Evolutionary conservation across 2,113 vertebrate genomes (phyloP), one percentile per base, ranked within the genome.

Genomic region (Alouatta palliata): DNA sequence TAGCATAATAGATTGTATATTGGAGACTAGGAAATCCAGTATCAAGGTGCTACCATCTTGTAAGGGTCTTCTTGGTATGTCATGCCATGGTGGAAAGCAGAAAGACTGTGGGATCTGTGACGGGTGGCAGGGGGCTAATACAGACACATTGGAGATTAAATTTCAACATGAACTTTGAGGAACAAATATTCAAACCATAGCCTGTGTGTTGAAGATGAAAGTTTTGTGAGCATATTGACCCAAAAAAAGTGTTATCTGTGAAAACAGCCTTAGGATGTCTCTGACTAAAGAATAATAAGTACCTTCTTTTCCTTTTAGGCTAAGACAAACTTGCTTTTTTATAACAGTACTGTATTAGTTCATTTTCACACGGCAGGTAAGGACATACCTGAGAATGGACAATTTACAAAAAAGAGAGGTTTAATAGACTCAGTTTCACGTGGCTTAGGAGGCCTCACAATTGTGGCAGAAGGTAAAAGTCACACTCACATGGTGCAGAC

Each of bases 381-480:
- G 30, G 27, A 64, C 27, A 64, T 3, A 64, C 27, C 0, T 0
- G 27, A 64, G 27, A 30, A 12, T 3, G 12, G 12, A 30, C 27
- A 64, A 64, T 64, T 32, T 64, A 6, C 11, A 13, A 64, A 32
- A 61, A 61, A 61, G 27, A 61, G 10, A 61, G 1, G 58, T 64
- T 61, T 64, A 32, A 64, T 30, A 13, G 27, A 30, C 61, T 64
- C 61, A 64, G 12, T 64, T 64, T 27, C 27, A 30, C 27, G 0
- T 64, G 5, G 61, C 12, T 64, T 64, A 64, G 25, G 27, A 64
- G 13, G 12, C 27, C 12, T 64, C 27, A 64, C 27, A 32, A 32
- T 64, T 5, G 2, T 14, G 61, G 61, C 27, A 64, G 61, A 64
- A 64, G 61, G 27, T 64, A 64, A 64, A 64, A 64, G 30, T 12